Evolutionary conservation across 2,888 invertebrate genomes (phyloP), one percentile per base, ranked within the genome.

Genomic region (Pristionchus entomophagus): DNA sequence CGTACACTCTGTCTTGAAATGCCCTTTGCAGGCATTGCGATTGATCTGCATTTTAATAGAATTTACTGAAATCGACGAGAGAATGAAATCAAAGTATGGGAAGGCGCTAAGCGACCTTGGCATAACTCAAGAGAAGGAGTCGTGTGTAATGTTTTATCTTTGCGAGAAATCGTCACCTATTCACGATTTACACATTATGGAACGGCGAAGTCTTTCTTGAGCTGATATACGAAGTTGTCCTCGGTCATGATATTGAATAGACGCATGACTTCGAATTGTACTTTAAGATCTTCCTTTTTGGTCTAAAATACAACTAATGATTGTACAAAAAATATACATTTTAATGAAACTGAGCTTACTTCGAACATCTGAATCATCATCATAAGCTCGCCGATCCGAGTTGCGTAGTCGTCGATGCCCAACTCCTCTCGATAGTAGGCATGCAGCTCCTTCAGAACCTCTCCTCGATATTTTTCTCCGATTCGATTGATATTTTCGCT

Each of bases 321-420:
- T n/a, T n/a, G n/a, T n/a, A n/a, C n/a, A n/a, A n/a, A n/a, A n/a
- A n/a, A n/a, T n/a, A n/a, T n/a, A n/a, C n/a, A n/a, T n/a, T n/a
- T n/a, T n/a, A n/a, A n/a, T n/a, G n/a, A n/a, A n/a, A n/a, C n/a
- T n/a, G n/a, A n/a, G 3, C 26, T 56, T 32, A 69, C 65, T 8
- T 69, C 65, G 8, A 69, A 69, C 38, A 69, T 38, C 22, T 69
- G 65, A 19, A 69, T 38, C 65, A 69, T 17, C 65, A 69, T 69
- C 65, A 69, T 69, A 0, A 69, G 65, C 22, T 69, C 65, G 2
- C 65, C 65, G 4, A 69, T 69, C 0, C 65, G 38, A 0, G 65
- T 22, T 2, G 65, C 65, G 22, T 69, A 69, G 10, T 69, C 65
- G 19, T 69, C 65, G 10, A 69, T 0, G 8, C 38, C 65, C 17